Base-by-base conservation (phyloP, 2,113 vertebrate species). In the Melanerpes formicivorus region DNA sequence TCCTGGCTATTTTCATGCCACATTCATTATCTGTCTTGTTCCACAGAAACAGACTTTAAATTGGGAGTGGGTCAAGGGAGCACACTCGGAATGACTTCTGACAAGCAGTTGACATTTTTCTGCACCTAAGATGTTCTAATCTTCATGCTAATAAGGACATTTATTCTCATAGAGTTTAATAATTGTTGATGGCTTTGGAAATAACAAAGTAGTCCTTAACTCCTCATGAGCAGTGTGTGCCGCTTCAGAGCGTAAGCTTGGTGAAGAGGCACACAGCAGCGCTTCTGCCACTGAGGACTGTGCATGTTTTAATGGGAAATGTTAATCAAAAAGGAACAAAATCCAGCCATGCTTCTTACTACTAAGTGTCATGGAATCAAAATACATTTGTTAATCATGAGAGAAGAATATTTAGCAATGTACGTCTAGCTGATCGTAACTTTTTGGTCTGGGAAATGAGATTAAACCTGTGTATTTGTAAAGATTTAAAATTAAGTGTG, bases 41-140 rank as follows among this genome's bases (percentile, higher is more conserved):
- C 72, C 70, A 74, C 30, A 42, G 78, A 66, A 95, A 37, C 44
- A 84, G 86, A 70, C 63, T 96, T 90, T 93, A 96, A 92, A 95
- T 85, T 90, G 93, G 80, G 85, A 82, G 34, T 32, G 80, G 95
- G 94, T 96, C 95, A 96, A 89, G 76, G 87, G 81, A 96, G 76
- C 75, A 71, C 34, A 40, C 71, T 83, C 19, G 0, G 60, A 96
- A 96, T 80, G 64, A 71, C 88, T 96, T 84, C 81, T 96, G 95
- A 96, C 93, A 94, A 93, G 93, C 84, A 89, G 76, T 85, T 97
- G 91, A 90, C 85, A 87, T 87, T 75, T 90, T 60, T 73, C 74
- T 94, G 87, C 26, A 78, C 86, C 89, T 88, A 63, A 71, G 69
- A 84, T 86, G 74, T 92, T 95, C 82, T 94, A 90, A 95, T 94